Conservation (phyloP, 2,888 invertebrate species). For the Zygothrica quintamaculata region DNA sequence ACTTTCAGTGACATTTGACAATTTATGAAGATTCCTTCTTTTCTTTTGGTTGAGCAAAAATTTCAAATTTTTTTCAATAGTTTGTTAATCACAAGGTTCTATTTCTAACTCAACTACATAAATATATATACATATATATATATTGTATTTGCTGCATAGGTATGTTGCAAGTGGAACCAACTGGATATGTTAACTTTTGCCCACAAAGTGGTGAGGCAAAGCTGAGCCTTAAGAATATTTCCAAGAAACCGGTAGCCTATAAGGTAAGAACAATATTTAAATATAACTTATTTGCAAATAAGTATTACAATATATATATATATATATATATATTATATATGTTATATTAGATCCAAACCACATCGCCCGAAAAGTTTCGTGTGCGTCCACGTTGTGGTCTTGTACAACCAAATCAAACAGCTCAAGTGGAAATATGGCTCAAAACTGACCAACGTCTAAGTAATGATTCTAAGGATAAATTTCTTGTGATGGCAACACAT, state of each 20-base stretch:
- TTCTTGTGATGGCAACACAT: constrained; percentile 93
- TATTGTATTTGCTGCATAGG: constrained; percentile 77
- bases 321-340: too few species aligned
- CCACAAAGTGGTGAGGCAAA: constrained; percentile 80
- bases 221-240: constrained; percentile 90
- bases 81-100: constrained; percentile 24
- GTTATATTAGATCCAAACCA: constrained; percentile 94
- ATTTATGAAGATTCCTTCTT: constrained; percentile 4
- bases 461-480: constrained; percentile 91
- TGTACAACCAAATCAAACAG: constrained; percentile 87
- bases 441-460: constrained; percentile 90
- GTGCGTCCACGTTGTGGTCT: constrained; percentile 95
- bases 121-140: constrained; percentile 10
- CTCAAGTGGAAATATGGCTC: constrained; percentile 89
- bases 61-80: constrained; percentile 33
- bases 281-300: background rate
- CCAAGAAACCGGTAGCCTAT: constrained; percentile 87
- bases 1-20: constrained; percentile 7
- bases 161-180: constrained; percentile 88
- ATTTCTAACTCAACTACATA: constrained; percentile 12
- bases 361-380: constrained; percentile 96
- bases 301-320: too few species aligned
- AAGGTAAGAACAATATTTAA: constrained; percentile 86
- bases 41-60: constrained; percentile 18
- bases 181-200: constrained; percentile 89